Conservation (phyloP, 2,113 vertebrate species). For the Pedetes capensis region DNA sequence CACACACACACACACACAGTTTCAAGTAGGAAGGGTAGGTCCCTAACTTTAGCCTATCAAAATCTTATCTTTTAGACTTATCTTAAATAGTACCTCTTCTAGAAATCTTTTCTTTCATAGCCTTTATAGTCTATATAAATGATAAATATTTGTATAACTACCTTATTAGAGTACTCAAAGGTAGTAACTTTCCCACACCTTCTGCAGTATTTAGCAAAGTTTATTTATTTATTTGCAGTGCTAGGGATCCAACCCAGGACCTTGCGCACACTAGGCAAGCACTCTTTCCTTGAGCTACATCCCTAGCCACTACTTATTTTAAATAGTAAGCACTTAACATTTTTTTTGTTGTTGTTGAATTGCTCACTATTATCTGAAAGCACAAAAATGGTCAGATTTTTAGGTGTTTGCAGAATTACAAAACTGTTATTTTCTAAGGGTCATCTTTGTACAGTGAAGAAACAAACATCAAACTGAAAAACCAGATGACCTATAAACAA, state of each 20-base stretch:
- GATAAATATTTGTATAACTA: conserved; percentile 10
- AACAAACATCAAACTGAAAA: conserved; percentile 28
- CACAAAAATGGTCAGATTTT: background rate
- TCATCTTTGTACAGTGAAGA: conserved; percentile 66
- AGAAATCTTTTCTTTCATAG: conserved; percentile 25
- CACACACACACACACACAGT: background rate
- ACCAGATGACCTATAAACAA: conserved; percentile 65
- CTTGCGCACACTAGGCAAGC: background rate
- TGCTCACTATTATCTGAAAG: background rate
- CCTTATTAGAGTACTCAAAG: background rate
- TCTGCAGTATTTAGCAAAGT: background rate
- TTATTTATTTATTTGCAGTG: background rate
- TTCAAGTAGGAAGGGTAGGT: background rate
- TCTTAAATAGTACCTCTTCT: background rate
- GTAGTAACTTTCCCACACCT: background rate
- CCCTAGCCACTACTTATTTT: background rate
- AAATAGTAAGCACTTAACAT: background rate
- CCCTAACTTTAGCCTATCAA: background rate
- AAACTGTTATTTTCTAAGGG: conserved; percentile 56
- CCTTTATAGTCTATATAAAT: background rate
- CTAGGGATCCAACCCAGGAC: background rate
- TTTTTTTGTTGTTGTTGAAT: conserved; percentile 4
- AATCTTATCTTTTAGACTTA: conserved; percentile 9
- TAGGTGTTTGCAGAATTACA: conserved; percentile 45
- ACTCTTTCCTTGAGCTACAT: background rate